These are phyloP conservation scores for Hylomyscus alleni DNA, from an alignment of 2,797 vertebrate genomes.

Conservation along the genomic window DNA sequence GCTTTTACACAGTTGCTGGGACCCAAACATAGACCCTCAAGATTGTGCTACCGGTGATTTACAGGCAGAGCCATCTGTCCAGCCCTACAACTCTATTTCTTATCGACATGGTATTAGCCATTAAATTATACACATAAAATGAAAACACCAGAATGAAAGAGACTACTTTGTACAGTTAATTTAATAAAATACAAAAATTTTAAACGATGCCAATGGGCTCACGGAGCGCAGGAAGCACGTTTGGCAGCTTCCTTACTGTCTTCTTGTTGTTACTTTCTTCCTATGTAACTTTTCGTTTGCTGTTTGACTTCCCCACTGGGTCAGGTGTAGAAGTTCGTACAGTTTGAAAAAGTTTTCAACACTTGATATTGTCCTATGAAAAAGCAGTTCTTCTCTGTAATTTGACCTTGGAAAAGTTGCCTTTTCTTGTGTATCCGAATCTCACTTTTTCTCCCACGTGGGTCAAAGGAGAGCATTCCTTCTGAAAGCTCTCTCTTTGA, in stretches of 20 bases:
- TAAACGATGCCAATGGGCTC: not conserved
- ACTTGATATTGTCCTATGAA: not conserved
- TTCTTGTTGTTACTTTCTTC: not conserved
- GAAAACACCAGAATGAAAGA: not conserved
- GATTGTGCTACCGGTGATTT: not conserved
- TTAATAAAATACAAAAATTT: not conserved
- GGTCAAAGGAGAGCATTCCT: conserved; percentile 67
- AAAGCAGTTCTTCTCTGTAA: conserved; percentile 43
- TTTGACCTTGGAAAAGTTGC: conserved; percentile 35
- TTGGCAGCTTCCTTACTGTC: not conserved
- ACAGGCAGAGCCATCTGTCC: not conserved
- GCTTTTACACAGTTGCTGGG: not conserved
- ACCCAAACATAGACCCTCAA: not conserved
- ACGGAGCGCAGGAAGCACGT: not conserved
- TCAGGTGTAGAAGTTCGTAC: not conserved
- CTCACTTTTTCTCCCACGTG: conserved; percentile 60
- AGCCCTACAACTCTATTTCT: not conserved
- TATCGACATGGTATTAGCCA: not conserved
- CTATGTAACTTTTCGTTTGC: not conserved
- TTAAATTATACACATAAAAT: not conserved
- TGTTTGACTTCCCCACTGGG: not conserved
- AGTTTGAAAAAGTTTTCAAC: conserved; percentile 35
- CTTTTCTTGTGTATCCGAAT: conserved; percentile 17
- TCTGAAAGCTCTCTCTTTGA: conserved; percentile 65
- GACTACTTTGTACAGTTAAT: not conserved